Evolutionary conservation across 1,140 invertebrate species (phyloP), one percentile per base, ranked within the genome.

Genomic region (Penaeus vannamei): DNA sequence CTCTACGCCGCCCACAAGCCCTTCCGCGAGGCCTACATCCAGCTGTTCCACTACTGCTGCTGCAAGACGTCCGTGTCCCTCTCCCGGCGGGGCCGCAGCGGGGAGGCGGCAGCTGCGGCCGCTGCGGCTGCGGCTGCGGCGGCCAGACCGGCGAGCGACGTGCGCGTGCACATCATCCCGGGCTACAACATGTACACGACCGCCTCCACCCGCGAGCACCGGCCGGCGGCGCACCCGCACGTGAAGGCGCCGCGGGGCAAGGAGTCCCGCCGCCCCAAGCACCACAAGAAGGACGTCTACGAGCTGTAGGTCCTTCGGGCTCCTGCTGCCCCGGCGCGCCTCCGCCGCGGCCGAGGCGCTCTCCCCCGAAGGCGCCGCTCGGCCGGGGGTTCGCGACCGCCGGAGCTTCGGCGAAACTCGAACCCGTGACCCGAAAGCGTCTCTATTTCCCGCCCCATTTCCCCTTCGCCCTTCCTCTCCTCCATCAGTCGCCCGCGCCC

Each of bases 11-110:
- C 91, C 91, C 83, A 87, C 89, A 89, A 88, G 77, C 91, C 91
- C n/a, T 91, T 91, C 85, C 94, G 96, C n/a, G 95, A 94, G 88
- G 96, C 96, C 7, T 97, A 96, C 92, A 93, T 95, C 32, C 96
- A 96, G 92, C 93, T 97, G 19, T 97, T 97, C 92, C 95, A 97
- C 91, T 97, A 97, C 91, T 97, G 96, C 92, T 97, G 96, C 92
- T 97, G 96, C 93, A 97, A 97, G 92, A 96, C 95, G 12, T 96
- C 95, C 8, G 95, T 97, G 14, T 95, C 95, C 36, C 95, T 96
- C 86, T 95, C 95, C 80, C 85, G 91, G 42, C 84, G 91, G 42
- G 96, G 17, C 93, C 95, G 85, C 93, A 95, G 22, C 92, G 95
- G 46, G 93, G 94, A n/a, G 94, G 95, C 36, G 91, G 92, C 59